These are phyloP conservation scores for Diaphora mendica DNA, from an alignment of 2,888 invertebrate genomes.

Conservation along the genomic window DNA sequence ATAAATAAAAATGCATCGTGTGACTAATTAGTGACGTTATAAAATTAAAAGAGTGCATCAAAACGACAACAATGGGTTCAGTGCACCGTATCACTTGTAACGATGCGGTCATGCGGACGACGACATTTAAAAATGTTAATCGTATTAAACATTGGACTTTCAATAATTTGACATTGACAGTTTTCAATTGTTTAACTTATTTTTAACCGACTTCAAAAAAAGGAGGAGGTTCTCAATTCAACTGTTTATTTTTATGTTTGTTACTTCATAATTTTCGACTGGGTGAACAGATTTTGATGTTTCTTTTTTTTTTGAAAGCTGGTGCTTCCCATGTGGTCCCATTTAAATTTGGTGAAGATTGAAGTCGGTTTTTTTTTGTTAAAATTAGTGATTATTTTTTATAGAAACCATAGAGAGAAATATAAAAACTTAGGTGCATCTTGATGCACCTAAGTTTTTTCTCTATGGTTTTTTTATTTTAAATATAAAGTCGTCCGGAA, in stretches of 20 bases:
- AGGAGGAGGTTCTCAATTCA: too few species aligned
- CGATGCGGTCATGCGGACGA: constrained; percentile 23
- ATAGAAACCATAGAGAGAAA: too few species aligned
- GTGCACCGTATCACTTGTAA: constrained; percentile 26
- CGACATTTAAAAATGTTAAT: constrained; percentile 3
- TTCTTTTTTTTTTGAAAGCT: too few species aligned
- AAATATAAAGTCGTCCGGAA: not conserved
- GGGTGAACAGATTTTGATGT: too few species aligned
- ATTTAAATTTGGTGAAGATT: too few species aligned
- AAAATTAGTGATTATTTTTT: too few species aligned
- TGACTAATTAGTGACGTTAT: constrained; percentile 29
- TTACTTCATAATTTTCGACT: too few species aligned
- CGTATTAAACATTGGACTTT: not conserved
- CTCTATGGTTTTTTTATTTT: not conserved
- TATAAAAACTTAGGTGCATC: too few species aligned
- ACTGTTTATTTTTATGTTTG: too few species aligned
- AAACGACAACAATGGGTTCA: constrained; percentile 29
- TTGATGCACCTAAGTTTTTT: not conserved
- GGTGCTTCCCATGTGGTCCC: too few species aligned
- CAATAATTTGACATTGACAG: constrained; percentile 7
- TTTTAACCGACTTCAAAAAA: too few species aligned
- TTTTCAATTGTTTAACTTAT: not conserved
- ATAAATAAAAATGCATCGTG: constrained; percentile 21
- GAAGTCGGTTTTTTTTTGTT: too few species aligned
- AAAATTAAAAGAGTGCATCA: constrained; percentile 25